Percentiles rank a stretch among this genome's conserved stretches.
Conservation (phyloP, 2,113 vertebrate species). For the Notarius quadriscutis region DNA sequence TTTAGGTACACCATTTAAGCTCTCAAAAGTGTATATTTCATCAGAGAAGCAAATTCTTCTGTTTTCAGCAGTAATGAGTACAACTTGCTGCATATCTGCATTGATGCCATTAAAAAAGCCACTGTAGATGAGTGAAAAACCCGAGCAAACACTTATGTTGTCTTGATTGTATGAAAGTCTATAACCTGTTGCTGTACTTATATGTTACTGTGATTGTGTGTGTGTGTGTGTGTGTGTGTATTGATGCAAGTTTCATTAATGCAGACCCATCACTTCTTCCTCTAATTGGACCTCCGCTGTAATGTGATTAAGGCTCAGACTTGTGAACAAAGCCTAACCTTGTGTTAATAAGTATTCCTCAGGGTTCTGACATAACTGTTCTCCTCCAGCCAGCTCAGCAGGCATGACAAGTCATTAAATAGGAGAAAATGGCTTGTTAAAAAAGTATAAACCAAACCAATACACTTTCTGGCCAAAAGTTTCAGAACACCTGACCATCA, state of each 20-base stretch:
- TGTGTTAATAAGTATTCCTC: slow-evolving; percentile 24
- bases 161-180: background rate
- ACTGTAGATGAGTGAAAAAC: background rate
- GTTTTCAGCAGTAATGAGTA: slow-evolving; percentile 6
- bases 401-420: background rate
- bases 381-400: background rate
- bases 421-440: background rate
- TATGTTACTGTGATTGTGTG: background rate
- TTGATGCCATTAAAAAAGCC: background rate
- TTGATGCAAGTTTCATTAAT: slow-evolving; percentile 23
- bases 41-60: slow-evolving; percentile 6
- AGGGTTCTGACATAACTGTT: background rate
- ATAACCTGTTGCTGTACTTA: background rate
- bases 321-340: slow-evolving; percentile 38
- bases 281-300: slow-evolving; percentile 40
- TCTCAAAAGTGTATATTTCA: slow-evolving; percentile 3
- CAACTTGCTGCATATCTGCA: background rate
- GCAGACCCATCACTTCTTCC: slow-evolving; percentile 23
- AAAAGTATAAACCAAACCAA: background rate
- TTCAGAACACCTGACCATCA: background rate
- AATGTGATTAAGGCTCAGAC: slow-evolving; percentile 45
- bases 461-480: background rate
- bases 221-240: background rate
- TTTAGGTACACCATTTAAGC: background rate
- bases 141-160: background rate